These are phyloP conservation scores for Nannobrachium achirus DNA, from an alignment of 2,113 vertebrate species.

Conservation along the genomic window DNA sequence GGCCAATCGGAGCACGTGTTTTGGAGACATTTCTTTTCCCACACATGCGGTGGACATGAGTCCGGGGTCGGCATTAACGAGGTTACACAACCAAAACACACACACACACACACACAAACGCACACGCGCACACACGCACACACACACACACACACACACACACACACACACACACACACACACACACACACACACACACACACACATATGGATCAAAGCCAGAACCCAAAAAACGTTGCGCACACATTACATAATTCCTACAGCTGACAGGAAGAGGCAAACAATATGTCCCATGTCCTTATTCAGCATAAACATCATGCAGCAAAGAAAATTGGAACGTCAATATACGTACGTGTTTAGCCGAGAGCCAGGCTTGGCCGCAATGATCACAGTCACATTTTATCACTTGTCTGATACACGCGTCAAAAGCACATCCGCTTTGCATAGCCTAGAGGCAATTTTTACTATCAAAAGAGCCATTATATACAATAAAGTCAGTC, in stretches of 20 bases:
- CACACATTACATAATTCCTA: constrained; percentile 46
- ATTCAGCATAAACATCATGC: no score
- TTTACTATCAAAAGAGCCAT: no score
- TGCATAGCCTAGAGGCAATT: no score
- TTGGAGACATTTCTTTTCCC: constrained; percentile 61
- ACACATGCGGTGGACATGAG: constrained; percentile 42
- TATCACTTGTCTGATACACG: no score
- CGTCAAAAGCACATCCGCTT: no score
- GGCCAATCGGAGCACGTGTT: constrained; percentile 70
- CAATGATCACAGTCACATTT: no score
- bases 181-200: constrained; percentile 25
- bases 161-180: constrained; percentile 4
- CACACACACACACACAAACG: neutral
- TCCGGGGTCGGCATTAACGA: constrained; percentile 50
- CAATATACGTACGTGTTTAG: no score
- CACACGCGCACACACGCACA: neutral
- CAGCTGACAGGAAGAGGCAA: constrained; percentile 4
- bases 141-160: constrained; percentile 1
- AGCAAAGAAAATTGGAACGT: no score
- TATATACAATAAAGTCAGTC: no score
- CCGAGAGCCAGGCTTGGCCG: no score
- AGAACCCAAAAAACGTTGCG: constrained; percentile 23
- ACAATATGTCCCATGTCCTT: no score
- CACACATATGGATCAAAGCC: neutral
- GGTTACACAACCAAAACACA: constrained; percentile 63